Evolutionary conservation across 2,888 invertebrate species (phyloP).

Genomic region (Gasteruption jaculator): DNA sequence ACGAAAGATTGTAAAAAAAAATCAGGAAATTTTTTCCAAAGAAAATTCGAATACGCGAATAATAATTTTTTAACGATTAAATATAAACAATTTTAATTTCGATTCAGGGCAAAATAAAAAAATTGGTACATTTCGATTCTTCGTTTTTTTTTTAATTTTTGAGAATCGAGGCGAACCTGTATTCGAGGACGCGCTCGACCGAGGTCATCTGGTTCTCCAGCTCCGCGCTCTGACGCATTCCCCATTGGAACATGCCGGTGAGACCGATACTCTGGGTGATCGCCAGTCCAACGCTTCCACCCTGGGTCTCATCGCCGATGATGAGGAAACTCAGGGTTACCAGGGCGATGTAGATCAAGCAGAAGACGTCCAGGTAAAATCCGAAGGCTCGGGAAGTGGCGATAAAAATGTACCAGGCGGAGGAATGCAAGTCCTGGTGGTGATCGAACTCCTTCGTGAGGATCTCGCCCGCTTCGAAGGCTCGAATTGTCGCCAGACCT

Average conservation of each 20-base stretch:
- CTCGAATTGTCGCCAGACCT: constrained; percentile 87
- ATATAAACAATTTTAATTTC: no score
- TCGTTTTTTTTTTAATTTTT: no score
- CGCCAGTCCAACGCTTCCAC: constrained; percentile 74
- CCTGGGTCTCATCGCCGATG: constrained; percentile 51
- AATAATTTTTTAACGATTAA: no score
- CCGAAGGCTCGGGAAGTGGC: constrained; percentile 90
- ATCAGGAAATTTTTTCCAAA: no score
- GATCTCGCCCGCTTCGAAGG: constrained; percentile 76
- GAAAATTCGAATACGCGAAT: no score
- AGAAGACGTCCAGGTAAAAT: constrained; percentile 86
- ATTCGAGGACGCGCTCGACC: constrained; percentile 76
- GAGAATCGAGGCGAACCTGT: constrained; percentile 47
- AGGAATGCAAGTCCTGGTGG: constrained; percentile 81
- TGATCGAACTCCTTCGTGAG: constrained; percentile 76
- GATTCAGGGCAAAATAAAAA: no score
- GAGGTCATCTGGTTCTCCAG: constrained; percentile 84
- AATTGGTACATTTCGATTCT: constrained; percentile 39
- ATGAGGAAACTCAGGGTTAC: constrained; percentile 84
- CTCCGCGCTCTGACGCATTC: constrained; percentile 89
- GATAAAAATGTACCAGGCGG: constrained; percentile 89
- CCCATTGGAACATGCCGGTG: constrained; percentile 82
- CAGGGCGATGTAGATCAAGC: constrained; percentile 77
- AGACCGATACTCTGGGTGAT: constrained; percentile 78
- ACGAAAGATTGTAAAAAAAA: neutral